Evolutionary conservation across 2,113 vertebrate genomes (phyloP).

Genomic region (Cichladusa arquata): DNA sequence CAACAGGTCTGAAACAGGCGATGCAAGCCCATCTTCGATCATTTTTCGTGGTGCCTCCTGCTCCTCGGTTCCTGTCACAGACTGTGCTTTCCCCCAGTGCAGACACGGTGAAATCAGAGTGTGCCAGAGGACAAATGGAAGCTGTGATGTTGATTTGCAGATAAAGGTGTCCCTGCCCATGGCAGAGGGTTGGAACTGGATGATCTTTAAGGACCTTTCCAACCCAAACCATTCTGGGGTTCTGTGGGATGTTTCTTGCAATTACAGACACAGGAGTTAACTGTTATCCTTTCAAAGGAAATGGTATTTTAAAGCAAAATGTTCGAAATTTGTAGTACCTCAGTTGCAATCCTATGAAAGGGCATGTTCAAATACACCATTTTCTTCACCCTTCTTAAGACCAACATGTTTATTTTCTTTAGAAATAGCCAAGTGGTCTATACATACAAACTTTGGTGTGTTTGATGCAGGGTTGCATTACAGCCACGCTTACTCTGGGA

Average conservation of each 20-base stretch:
- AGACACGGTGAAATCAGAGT: fast-evolving
- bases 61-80: neutral
- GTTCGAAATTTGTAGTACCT: neutral
- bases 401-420: neutral
- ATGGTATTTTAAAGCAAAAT: neutral
- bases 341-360: neutral
- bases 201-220: neutral
- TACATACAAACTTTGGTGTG: neutral
- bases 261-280: neutral
- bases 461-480: neutral
- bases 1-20: neutral
- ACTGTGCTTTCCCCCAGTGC: neutral
- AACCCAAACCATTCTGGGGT: neutral
- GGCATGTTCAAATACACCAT: neutral
- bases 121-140: neutral
- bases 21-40: fast-evolving
- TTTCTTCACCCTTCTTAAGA: neutral
- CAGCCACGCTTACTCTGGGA: neutral
- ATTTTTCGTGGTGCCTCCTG: neutral
- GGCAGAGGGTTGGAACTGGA: neutral
- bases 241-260: neutral
- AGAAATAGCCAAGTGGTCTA: neutral
- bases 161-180: neutral
- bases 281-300: neutral
- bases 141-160: neutral